Evolutionary conservation across 1,140 invertebrate species (phyloP), one percentile per base, ranked within the genome.

Genomic region (Asobara japonica): DNA sequence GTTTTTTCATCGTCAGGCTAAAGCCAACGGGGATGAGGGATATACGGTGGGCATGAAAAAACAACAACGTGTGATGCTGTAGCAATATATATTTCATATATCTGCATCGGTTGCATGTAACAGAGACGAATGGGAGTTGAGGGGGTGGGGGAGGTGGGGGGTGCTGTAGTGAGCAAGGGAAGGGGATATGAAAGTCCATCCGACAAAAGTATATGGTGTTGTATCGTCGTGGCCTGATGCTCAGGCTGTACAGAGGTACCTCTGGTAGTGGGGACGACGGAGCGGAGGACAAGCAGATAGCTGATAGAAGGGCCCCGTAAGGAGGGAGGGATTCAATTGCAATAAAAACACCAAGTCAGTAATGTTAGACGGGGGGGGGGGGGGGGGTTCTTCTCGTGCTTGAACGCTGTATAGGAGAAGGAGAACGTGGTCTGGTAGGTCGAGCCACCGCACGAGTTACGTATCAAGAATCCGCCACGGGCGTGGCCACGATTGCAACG

Each of bases 381-480:
- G 68, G 51, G 51, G 31, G 65, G 18, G 22, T 7, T 25, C 51
- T 56, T 22, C 65, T 41, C 61, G 10, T 29, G 65, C 36, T 38
- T 68, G 51, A 27, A 48, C 13, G n/a, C 41, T 10, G 41, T n/a
- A 66, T 69, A 61, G 61, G 48, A 72, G 69, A 73, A 61, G 38
- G 67, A 72, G 66, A 67, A 70, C 66, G 62, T 77, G 69, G 77
- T 73, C 36, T 67, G 70, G 69, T 86, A 87, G 86, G 85, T 86
- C 82, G 84, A 86, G 85, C 85, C 84, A 86, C 84, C 77, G 84
- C 82, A 86, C 84, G 84, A 85, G 84, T 86, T 87, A 86, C 85
- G 84, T 87, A 87, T 85, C 84, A 84, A 84, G 85, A 86, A 86
- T 87, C 82, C 80, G 84, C 84, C 81, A 86, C 84, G 86, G 86